These are phyloP conservation scores for Delphinus delphis DNA, from an alignment of 2,113 vertebrate species.

Conservation along the genomic window DNA sequence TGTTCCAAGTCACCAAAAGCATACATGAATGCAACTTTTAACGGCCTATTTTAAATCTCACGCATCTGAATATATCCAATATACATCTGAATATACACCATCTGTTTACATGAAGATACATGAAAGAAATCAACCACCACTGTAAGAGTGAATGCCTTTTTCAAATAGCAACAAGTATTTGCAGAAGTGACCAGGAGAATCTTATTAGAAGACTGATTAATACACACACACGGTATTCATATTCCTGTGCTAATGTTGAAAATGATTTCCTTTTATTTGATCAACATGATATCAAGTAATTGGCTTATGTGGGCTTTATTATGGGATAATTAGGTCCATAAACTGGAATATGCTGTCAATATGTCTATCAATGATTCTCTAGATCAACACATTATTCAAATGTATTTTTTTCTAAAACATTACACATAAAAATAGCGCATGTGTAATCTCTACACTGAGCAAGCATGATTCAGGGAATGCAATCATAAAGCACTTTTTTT, in stretches of 20 bases:
- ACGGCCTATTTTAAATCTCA: neutral
- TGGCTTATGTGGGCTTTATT: neutral
- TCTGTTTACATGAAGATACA: neutral
- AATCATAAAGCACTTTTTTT: neutral
- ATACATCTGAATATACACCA: neutral
- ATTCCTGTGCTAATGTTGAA: neutral
- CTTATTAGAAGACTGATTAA: neutral
- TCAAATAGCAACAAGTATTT: neutral
- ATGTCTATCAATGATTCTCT: neutral
- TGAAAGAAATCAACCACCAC: neutral
- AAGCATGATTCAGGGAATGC: neutral
- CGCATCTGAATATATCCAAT: neutral
- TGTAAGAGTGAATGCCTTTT: neutral
- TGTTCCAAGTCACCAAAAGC: neutral
- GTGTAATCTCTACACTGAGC: neutral
- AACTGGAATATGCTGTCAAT: neutral
- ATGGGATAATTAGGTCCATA: neutral
- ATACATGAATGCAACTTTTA: neutral
- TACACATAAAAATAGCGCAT: neutral
- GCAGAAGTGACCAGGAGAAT: neutral
- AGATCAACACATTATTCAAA: neutral
- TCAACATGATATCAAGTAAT: neutral
- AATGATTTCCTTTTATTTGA: neutral
- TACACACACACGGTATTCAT: neutral
- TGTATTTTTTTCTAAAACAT: neutral